Evolutionary conservation across 2,797 vertebrate species (phyloP).

Genomic region (Anabas testudineus): DNA sequence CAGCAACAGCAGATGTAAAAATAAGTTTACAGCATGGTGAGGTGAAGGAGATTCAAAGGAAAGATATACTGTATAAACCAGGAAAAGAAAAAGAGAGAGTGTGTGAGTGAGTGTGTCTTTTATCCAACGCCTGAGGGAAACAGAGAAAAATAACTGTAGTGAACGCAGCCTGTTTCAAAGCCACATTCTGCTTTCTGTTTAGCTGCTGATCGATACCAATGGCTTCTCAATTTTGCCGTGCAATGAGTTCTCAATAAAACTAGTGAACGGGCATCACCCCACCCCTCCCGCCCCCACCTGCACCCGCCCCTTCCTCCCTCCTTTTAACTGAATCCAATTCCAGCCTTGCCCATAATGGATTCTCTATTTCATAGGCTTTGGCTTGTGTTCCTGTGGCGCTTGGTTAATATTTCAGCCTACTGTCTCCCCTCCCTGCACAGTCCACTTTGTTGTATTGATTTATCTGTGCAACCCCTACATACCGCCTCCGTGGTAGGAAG

Average conservation of each 20-base stretch:
- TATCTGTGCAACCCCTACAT: constrained; percentile 74
- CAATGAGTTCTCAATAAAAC: constrained; percentile 81
- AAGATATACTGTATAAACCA: background rate
- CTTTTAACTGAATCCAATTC: constrained; percentile 77
- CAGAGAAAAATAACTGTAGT: constrained; percentile 40
- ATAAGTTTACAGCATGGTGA: background rate
- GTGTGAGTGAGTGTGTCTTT: constrained; percentile 21
- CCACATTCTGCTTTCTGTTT: constrained; percentile 42
- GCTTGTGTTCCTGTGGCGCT: constrained; percentile 75
- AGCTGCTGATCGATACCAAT: constrained; percentile 78
- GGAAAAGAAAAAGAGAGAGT: background rate
- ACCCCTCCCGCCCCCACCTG: constrained; percentile 32
- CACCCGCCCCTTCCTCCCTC: too few species aligned
- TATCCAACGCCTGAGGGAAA: constrained; percentile 1
- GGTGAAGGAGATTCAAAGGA: constrained; percentile 9
- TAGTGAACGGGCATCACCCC: constrained; percentile 53
- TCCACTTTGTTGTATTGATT: constrained; percentile 85
- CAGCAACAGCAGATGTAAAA: constrained; percentile 4
- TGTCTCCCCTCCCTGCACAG: constrained; percentile 62
- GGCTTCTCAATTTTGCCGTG: constrained; percentile 78
- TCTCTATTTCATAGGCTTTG: constrained; percentile 79
- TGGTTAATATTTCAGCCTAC: constrained; percentile 85
- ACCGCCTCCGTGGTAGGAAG: constrained; percentile 70
- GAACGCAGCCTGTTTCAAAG: constrained; percentile 10
- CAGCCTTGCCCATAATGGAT: constrained; percentile 79